These are phyloP conservation scores for Tinea semifulvella DNA, from an alignment of 2,888 invertebrate species.

Conservation along the genomic window DNA sequence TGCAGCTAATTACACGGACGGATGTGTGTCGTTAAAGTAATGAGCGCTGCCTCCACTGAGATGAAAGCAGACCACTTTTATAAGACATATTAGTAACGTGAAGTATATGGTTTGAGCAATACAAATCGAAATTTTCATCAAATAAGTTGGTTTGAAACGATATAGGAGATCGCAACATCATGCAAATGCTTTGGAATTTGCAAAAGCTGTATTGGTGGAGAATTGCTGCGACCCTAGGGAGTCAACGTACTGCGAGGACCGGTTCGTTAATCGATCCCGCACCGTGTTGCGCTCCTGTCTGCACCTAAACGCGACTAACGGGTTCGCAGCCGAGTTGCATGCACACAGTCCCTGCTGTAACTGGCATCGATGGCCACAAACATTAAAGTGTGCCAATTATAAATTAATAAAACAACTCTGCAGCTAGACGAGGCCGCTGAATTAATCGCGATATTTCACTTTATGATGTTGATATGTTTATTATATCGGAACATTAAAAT, in stretches of 20 bases:
- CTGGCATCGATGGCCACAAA: not conserved
- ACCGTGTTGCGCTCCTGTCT: slow-evolving; percentile 52
- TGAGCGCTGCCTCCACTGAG: slow-evolving; percentile 19
- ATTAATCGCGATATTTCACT: not conserved
- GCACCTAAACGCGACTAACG: slow-evolving; percentile 57
- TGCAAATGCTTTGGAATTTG: slow-evolving; percentile 10
- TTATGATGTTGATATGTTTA: slow-evolving; percentile 21
- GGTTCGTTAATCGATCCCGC: slow-evolving; percentile 63
- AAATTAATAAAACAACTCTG: no score
- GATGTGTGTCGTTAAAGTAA: slow-evolving; percentile 35
- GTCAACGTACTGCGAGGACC: slow-evolving; percentile 58
- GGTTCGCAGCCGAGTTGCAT: slow-evolving; percentile 34
- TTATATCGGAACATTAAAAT: slow-evolving; percentile 13
- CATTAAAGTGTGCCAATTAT: not conserved
- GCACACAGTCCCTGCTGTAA: slow-evolving; percentile 1
- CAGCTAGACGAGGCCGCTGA: not conserved
- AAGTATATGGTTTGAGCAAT: not conserved
- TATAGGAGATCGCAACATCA: not conserved
- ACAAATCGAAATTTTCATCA: no score
- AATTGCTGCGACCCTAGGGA: slow-evolving; percentile 34
- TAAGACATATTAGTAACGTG: not conserved
- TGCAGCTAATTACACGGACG: slow-evolving; percentile 40
- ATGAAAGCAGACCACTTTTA: not conserved
- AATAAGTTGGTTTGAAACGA: no score
- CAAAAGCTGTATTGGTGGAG: slow-evolving; percentile 3